Percentiles rank a stretch among this genome's conserved stretches.
Evolutionary conservation across 2,797 vertebrate species (phyloP).

Genomic region (Acanthurus tractus): DNA sequence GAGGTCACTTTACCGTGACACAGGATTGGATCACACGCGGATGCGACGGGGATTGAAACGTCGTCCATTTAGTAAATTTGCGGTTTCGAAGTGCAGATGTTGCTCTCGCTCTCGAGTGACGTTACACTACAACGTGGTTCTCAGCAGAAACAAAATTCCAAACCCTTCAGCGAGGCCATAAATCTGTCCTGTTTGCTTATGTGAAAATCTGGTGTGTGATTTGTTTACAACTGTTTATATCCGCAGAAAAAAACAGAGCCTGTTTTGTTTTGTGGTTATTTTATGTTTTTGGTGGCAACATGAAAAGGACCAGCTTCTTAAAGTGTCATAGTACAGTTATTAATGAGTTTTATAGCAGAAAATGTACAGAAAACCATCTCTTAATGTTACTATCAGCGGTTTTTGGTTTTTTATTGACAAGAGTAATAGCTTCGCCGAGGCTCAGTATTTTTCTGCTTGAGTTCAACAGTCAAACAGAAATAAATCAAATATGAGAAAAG

Average conservation of each 20-base stretch:
- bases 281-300: not conserved
- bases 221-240: not conserved
- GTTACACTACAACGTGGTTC: not conserved
- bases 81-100: not conserved
- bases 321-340: not conserved
- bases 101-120: not conserved
- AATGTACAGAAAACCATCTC: constrained; percentile 1
- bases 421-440: constrained; percentile 20
- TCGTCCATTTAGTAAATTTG: not conserved
- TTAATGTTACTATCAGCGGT: not conserved
- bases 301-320: not conserved
- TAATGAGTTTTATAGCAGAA: not conserved
- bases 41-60: too few species aligned
- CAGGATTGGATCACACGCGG: not conserved
- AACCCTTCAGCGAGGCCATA: not conserved
- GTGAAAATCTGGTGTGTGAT: not conserved
- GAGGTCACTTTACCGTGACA: not conserved
- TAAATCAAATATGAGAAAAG: constrained; percentile 24
- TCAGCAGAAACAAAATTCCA: not conserved
- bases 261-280: not conserved
- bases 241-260: not conserved
- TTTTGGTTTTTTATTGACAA: not conserved
- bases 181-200: not conserved
- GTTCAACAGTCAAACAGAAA: constrained; percentile 32
- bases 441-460: constrained; percentile 9